A percentile compares a stretch with the other conserved stretches of the same genome.
These are phyloP conservation scores for Apocrypta bakeri DNA, from an alignment of 1,140 invertebrate genomes.

Conservation along the genomic window DNA sequence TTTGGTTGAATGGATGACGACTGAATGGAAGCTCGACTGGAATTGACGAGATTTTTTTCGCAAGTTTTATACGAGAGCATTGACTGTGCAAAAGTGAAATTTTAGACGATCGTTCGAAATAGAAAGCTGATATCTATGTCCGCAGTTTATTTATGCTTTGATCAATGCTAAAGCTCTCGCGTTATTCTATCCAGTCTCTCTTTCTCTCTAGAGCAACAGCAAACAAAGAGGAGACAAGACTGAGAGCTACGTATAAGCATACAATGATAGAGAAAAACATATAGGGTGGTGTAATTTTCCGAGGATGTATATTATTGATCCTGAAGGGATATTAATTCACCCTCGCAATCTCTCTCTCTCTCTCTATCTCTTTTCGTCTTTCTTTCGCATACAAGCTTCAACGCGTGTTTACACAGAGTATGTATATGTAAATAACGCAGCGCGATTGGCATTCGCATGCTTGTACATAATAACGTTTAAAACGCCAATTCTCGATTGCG, in stretches of 20 bases:
- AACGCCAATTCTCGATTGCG: too few relatives aligned
- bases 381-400: neutral
- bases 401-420: neutral
- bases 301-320: slow-evolving; percentile 2
- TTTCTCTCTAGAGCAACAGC: too few relatives aligned
- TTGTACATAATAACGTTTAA: too few relatives aligned
- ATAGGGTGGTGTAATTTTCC: neutral
- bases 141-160: neutral
- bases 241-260: neutral
- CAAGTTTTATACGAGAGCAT: neutral
- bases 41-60: neutral
- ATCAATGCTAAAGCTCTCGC: too few relatives aligned
- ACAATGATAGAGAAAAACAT: neutral
- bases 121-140: neutral
- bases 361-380: too few relatives aligned
- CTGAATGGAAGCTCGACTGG: neutral
- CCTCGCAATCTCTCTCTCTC: neutral
- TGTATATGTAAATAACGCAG: neutral
- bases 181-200: too few relatives aligned
- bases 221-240: neutral
- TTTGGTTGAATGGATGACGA: neutral
- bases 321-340: neutral
- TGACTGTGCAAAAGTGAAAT: neutral
- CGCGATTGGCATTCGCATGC: too few relatives aligned
- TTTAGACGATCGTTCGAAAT: neutral